phyloP scores from a whole-genome alignment of 2,797 vertebrate genomes.

The Harpagifer antarcticus region DNA sequence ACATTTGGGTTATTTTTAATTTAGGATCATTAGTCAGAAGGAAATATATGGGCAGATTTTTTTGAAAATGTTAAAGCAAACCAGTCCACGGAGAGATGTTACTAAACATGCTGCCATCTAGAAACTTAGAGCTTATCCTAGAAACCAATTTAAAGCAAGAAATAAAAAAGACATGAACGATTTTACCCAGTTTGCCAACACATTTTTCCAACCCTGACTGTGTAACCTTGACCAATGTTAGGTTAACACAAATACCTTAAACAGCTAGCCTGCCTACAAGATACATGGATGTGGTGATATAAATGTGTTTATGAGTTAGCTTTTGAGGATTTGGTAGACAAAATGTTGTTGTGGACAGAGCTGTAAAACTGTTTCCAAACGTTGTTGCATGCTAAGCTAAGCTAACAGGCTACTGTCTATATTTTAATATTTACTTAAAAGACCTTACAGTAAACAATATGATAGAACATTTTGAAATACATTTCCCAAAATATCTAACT shows the following conservation, averaged over 20 bases:
- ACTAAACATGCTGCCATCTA: not conserved
- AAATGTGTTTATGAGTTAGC: no score
- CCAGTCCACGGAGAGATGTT: not conserved
- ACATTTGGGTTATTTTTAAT: constrained; percentile 31
- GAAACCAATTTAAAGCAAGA: constrained; percentile 1
- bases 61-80: constrained; percentile 12
- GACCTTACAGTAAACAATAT: not conserved
- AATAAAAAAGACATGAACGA: not conserved
- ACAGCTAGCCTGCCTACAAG: no score
- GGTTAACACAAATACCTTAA: not conserved
- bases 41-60: not conserved
- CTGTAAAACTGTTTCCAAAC: no score
- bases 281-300: no score
- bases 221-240: not conserved
- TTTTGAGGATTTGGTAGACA: no score
- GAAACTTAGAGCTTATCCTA: not conserved
- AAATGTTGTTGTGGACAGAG: no score
- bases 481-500: not conserved
- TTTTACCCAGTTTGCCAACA: not conserved
- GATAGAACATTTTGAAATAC: not conserved
- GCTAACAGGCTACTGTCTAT: no score
- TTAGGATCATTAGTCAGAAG: not conserved
- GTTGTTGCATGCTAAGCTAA: no score
- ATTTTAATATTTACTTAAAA: not conserved
- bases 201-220: not conserved